Percentiles rank a stretch among this genome's conserved stretches.
phyloP scores from a whole-genome alignment of 2,113 vertebrate species.

The Plotosus lineatus region DNA sequence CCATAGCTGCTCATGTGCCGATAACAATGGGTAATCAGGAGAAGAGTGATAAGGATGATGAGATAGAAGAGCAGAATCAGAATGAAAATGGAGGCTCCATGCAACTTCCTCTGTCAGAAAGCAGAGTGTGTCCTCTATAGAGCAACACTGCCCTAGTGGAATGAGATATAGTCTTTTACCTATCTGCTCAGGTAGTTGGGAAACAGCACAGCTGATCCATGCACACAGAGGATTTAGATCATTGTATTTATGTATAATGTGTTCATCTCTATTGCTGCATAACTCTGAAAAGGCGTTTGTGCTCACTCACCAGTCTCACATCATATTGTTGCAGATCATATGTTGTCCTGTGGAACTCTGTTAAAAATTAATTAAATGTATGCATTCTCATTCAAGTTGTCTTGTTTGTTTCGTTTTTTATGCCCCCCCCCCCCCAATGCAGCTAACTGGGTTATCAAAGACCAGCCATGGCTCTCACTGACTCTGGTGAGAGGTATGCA shows the following conservation, averaged over 20 bases:
- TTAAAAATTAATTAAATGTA: background rate
- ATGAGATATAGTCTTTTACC: conserved; percentile 7
- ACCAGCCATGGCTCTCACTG: too few relatives aligned
- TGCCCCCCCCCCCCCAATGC: too few relatives aligned
- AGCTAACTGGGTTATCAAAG: too few relatives aligned
- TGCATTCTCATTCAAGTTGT: background rate
- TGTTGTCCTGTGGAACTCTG: conserved; percentile 1
- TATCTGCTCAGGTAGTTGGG: background rate
- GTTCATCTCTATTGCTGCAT: background rate
- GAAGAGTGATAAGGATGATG: conserved; percentile 43
- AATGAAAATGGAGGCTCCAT: conserved; percentile 31
- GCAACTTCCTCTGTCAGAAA: conserved; percentile 35
- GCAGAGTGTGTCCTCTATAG: conserved; percentile 48
- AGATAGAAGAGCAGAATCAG: conserved; percentile 29
- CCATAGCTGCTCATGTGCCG: conserved; percentile 54
- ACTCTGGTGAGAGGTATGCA: too few relatives aligned
- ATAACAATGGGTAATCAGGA: conserved; percentile 37
- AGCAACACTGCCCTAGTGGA: background rate
- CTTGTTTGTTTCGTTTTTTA: background rate
- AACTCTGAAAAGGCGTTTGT: background rate
- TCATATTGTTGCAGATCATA: background rate
- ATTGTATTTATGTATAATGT: background rate
- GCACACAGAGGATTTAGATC: background rate
- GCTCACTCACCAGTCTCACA: background rate
- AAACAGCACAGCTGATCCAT: background rate